Evolutionary conservation across 2,888 invertebrate genomes (phyloP).

Genomic region (Pyrochroa serraticornis): DNA sequence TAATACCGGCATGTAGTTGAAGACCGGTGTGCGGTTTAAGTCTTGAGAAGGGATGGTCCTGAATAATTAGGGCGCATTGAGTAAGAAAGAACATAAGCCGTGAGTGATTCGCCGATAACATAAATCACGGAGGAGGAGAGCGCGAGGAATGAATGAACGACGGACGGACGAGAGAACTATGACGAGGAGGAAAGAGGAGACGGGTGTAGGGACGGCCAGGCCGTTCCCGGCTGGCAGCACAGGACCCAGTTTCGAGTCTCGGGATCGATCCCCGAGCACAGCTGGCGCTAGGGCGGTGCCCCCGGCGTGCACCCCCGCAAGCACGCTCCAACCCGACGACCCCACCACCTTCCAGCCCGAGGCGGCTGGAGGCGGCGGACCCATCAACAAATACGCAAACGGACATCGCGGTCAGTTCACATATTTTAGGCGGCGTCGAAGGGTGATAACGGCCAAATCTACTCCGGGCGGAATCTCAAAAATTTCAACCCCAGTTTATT

Average conservation of each 20-base stretch:
- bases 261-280: slow-evolving; percentile 54
- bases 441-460: no score
- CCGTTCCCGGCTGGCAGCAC: slow-evolving; percentile 30
- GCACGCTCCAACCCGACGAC: slow-evolving; percentile 20
- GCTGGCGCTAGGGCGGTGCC: slow-evolving; percentile 57
- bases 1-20: neutral
- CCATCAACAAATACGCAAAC: no score
- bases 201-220: slow-evolving; percentile 18
- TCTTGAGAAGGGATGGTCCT: neutral
- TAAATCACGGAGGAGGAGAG: slow-evolving; percentile 31
- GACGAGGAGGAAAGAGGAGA: slow-evolving; percentile 8
- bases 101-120: slow-evolving; percentile 33
- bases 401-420: no score
- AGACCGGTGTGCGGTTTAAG: neutral
- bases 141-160: slow-evolving; percentile 22
- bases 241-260: slow-evolving; percentile 52
- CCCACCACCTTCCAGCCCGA: no score
- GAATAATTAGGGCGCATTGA: slow-evolving; percentile 29
- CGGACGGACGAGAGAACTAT: slow-evolving; percentile 6
- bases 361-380: neutral
- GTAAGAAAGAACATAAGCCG: slow-evolving; percentile 27
- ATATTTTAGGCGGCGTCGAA: no score
- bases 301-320: slow-evolving; percentile 41
- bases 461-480: no score
- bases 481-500: no score